Base-by-base conservation (phyloP, 2,113 vertebrate genomes). In the Cyprinus carpio region DNA sequence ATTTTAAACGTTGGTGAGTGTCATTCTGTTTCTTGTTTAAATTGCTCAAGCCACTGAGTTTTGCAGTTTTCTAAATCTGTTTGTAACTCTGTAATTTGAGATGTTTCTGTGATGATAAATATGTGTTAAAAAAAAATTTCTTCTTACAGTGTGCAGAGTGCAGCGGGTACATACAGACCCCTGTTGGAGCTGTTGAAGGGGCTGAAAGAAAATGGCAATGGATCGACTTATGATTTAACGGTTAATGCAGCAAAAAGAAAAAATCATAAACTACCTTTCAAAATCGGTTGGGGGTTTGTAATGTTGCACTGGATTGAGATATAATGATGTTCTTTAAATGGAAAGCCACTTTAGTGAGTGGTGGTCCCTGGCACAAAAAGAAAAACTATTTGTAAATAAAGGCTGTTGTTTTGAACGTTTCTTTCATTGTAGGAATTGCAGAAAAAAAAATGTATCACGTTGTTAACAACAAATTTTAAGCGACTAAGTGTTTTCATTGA, bases 201-300 rank as follows among this genome's bases (percentile, higher is more conserved):
- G 65, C 88, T 98, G 31, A 96, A 96, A n/a, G n/a, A n/a, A n/a
- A n/a, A n/a, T n/a, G n/a, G n/a, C n/a, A 88, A 95, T 87, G 7
- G 97, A 97, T 6, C 91, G 96, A 20, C n/a, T n/a, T 97, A 95
- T 72, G 94, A 96, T n/a, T n/a, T 25, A 95, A 92, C 96, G 96
- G 97, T n/a, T 97, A 27, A 82, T 75, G 9, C 81, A 20, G n/a
- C 2, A 20, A 4, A 49, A 43, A 10, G 34, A n/a, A n/a, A 4
- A 49, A 46, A 3, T 49, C 46, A 49, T 15, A 34, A 46, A 46
- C 31, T 71, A 9, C 8, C 31, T 37, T 23, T 23, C 8, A 37
- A 37, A 12, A 71, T n/a, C n/a, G n/a, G 31, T 71, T 20, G n/a
- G n/a, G 31, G 31, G 34, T 11, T 18, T 37, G 18, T 71, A 11